Base-by-base conservation (phyloP, 2,113 vertebrate species). In the Hemichromis elongatus region DNA sequence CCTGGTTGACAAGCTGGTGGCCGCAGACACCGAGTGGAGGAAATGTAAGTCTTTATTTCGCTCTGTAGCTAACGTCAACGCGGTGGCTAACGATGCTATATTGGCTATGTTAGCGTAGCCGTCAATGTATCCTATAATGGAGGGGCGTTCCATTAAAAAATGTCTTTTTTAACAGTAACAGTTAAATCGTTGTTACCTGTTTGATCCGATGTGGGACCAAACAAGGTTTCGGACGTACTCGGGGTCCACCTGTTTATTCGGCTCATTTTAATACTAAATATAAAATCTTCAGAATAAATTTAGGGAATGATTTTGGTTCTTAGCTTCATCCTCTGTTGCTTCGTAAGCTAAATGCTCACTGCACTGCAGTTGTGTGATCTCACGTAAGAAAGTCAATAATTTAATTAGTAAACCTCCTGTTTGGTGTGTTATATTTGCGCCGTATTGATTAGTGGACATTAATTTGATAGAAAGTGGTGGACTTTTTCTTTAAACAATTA, bases 1-100 rank as follows among this genome's bases (percentile, higher is more conserved):
- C 3, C 95, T 99, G 28, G 98, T 99, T 84, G 98, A 99, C 81
- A 97, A 97, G 83, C 93, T 99, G 81, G 96, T 99, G 54, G 92
- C 94, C 19, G 96, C 97, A 8, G 98, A 99, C 89, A 95, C 96
- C 21, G 97, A 97, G 89, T 99, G 98, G 98, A 96, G 98, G 80
- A 97, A 97, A 96, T 98, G 98, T 99, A 93, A 96, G 98, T 77
- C 16, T 55, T 16, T 1, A 1, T 26, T 42, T 79, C 6, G 35
- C 5, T 26, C 53, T 1, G 82, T 14, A 13, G 84, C 88, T 87
- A 79, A 70, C 33, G 82, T 70, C 82, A 90, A 73, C 85, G 6
- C 14, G 5, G 14, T 77, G 50, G 82, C 90, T 89, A 80, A 21
- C 5, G 8, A 63, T 37, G 93, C 89, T 93, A 90, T 28, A 4